These are phyloP conservation scores for Elephantulus edwardii DNA, from an alignment of 2,113 vertebrate genomes.

Conservation along the genomic window DNA sequence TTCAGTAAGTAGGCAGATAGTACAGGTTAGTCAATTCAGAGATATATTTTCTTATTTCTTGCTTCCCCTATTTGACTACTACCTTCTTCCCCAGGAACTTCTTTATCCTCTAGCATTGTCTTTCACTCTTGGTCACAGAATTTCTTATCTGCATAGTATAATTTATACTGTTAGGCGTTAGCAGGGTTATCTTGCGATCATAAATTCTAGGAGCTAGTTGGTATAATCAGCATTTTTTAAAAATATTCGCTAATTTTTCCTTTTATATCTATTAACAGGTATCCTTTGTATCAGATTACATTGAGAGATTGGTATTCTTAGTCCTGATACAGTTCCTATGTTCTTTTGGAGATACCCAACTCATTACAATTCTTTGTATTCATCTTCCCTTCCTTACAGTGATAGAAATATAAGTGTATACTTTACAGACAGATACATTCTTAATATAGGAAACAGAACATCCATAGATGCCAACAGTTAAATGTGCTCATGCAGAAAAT, in stretches of 20 bases:
- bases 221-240: neutral
- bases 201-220: neutral
- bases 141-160: neutral
- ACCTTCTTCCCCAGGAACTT: neutral
- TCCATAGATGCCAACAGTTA: slow-evolving; percentile 43
- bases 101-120: neutral
- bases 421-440: slow-evolving; percentile 34
- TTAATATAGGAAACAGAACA: slow-evolving; percentile 43
- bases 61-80: neutral
- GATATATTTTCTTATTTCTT: neutral
- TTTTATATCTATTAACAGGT: neutral
- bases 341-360: slow-evolving; percentile 12
- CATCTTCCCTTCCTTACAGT: slow-evolving; percentile 19
- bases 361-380: slow-evolving; percentile 31
- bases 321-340: neutral
- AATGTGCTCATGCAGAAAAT: slow-evolving; percentile 44
- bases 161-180: neutral
- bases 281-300: slow-evolving; percentile 25
- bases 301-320: slow-evolving; percentile 37
- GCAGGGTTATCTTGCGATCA: neutral
- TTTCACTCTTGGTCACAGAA: neutral
- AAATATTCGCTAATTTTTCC: neutral
- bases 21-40: neutral
- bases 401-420: slow-evolving; percentile 25
- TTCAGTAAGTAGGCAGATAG: neutral